These are phyloP conservation scores for Thaumatotibia leucotreta DNA, from an alignment of 1,140 invertebrate genomes.

Conservation along the genomic window DNA sequence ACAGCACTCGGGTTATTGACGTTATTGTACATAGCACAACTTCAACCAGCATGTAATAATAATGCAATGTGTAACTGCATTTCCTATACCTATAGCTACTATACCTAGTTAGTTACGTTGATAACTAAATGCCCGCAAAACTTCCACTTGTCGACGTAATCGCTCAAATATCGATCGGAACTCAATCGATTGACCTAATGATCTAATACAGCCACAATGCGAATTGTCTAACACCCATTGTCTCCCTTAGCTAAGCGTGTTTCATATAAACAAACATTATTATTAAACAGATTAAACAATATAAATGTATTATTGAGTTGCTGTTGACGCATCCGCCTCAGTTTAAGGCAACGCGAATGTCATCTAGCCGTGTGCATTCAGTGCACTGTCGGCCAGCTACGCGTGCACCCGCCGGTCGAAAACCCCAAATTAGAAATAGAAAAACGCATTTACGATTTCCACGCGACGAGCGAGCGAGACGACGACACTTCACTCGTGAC, in stretches of 20 bases:
- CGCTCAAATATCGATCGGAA: not conserved
- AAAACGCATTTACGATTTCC: conserved; percentile 36
- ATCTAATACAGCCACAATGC: conserved; percentile 5
- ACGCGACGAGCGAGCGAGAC: conserved; percentile 55
- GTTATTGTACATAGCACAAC: too few species aligned
- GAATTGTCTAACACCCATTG: conserved; percentile 5
- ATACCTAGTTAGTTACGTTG: too few species aligned
- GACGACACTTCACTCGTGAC: conserved; percentile 36
- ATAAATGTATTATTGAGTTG: conserved; percentile 48
- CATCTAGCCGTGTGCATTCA: conserved; percentile 53
- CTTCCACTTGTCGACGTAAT: not conserved
- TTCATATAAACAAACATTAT: conserved; percentile 19
- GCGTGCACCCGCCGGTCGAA: conserved; percentile 33
- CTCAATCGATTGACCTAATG: not conserved
- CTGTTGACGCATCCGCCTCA: conserved; percentile 59
- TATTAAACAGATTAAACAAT: conserved; percentile 39
- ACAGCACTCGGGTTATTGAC: too few species aligned
- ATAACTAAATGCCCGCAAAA: not conserved
- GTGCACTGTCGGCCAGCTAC: conserved; percentile 52
- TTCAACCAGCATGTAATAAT: too few species aligned
- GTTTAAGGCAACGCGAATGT: conserved; percentile 69
- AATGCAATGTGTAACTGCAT: too few species aligned
- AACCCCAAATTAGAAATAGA: conserved; percentile 33
- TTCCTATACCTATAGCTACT: too few species aligned
- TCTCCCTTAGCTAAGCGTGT: conserved; percentile 1